These are phyloP conservation scores for Trilocha varians DNA, from an alignment of 2,888 invertebrate species.

Conservation along the genomic window DNA sequence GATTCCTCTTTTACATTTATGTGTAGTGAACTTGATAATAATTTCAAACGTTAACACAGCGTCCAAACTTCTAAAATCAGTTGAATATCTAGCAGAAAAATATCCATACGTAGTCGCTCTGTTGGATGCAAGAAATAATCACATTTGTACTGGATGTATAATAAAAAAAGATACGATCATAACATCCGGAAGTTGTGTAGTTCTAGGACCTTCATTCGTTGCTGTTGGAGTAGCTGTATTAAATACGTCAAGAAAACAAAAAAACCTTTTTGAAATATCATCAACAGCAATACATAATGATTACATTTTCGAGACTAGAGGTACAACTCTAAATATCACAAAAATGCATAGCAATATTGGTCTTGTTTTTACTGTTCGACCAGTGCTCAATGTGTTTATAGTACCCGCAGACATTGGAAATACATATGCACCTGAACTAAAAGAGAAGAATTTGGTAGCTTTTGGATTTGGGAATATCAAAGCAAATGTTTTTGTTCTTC, in stretches of 20 bases:
- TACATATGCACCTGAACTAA: conserved; percentile 35
- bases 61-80: not conserved
- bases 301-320: conserved; percentile 28
- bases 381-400: conserved; percentile 27
- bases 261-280: conserved; percentile 27
- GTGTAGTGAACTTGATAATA: conserved; percentile 9
- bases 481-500: conserved; percentile 24
- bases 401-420: conserved; percentile 29
- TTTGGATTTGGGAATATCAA: conserved; percentile 37
- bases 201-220: conserved; percentile 25
- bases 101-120: conserved; percentile 45
- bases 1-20: conserved; percentile 17
- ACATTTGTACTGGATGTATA: conserved; percentile 42
- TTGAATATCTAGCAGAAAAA: conserved; percentile 40
- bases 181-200: conserved; percentile 46
- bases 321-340: conserved; percentile 24
- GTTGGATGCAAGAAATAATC: conserved; percentile 26
- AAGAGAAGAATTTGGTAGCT: conserved; percentile 24
- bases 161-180: conserved; percentile 33
- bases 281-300: conserved; percentile 30
- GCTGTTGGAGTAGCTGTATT: conserved; percentile 34
- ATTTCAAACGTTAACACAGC: conserved; percentile 6
- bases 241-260: conserved; percentile 17
- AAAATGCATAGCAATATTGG: conserved; percentile 45
- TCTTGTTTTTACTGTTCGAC: conserved; percentile 29